These are phyloP conservation scores for Stegodyphus mimosarum DNA, from an alignment of 1,140 invertebrate species.

Conservation along the genomic window DNA sequence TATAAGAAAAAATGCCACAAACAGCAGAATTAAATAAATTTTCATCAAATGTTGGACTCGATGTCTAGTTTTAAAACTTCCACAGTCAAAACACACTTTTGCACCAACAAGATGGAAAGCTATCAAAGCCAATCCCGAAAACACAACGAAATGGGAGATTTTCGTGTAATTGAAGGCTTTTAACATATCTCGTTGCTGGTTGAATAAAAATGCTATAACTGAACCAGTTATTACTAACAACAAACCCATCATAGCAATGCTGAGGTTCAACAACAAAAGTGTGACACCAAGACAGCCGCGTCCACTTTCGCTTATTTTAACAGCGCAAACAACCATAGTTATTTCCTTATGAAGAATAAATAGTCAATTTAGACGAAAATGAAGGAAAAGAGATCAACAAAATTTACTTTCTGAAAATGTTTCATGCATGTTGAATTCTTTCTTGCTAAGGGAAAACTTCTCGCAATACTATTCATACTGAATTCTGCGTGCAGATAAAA, in stretches of 20 bases:
- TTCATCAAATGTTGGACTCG: background rate
- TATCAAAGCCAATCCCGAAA: constrained; percentile 9
- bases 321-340: constrained; percentile 22
- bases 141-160: constrained; percentile 8
- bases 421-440: too few species aligned
- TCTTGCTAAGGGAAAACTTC: too few species aligned
- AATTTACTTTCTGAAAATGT: too few species aligned
- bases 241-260: constrained; percentile 13
- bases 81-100: constrained; percentile 21
- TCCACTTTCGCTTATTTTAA: constrained; percentile 11
- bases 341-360: too few species aligned
- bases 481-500: too few species aligned
- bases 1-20: constrained; percentile 3
- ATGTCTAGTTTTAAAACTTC: background rate
- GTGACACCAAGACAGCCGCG: constrained; percentile 5
- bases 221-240: background rate
- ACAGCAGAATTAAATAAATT: background rate
- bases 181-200: constrained; percentile 13
- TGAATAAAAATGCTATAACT: background rate
- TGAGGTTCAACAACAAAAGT: constrained; percentile 25
- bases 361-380: too few species aligned
- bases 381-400: too few species aligned
- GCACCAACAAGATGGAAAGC: constrained; percentile 14
- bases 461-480: too few species aligned
- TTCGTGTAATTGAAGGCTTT: constrained; percentile 12